phyloP scores from a whole-genome alignment of 2,888 invertebrate species.

The Pyrocoelia pectoralis region DNA sequence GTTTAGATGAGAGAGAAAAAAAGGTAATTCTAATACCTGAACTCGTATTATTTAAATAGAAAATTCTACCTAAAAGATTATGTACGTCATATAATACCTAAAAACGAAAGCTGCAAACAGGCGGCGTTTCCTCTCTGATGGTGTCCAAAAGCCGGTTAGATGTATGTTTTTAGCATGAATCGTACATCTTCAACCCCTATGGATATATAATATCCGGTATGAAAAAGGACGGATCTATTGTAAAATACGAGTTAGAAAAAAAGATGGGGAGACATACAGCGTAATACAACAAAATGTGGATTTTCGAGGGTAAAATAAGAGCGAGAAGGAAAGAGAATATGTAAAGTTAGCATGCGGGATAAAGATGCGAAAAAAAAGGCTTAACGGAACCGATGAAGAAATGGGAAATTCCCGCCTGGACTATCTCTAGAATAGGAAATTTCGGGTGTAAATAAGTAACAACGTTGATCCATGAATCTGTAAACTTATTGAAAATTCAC shows the following conservation, averaged over 20 bases:
- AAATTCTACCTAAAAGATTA: constrained; percentile 13
- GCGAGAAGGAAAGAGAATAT: constrained; percentile 5
- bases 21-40: background rate
- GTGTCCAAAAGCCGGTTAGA: constrained; percentile 24
- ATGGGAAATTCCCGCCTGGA: too few species aligned
- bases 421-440: background rate
- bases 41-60: constrained; percentile 24
- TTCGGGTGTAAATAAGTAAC: background rate
- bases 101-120: constrained; percentile 29
- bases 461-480: background rate
- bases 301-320: constrained; percentile 27
- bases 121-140: constrained; percentile 22
- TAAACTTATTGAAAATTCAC: constrained; percentile 5
- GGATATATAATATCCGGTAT: constrained; percentile 40
- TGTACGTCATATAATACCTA: background rate
- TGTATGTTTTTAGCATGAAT: constrained; percentile 33
- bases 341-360: background rate
- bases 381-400: background rate
- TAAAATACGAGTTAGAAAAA: constrained; percentile 19
- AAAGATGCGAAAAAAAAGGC: background rate
- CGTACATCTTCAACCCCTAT: constrained; percentile 37
- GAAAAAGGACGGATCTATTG: constrained; percentile 27
- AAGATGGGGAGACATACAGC: constrained; percentile 12
- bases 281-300: constrained; percentile 15
- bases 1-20: background rate